phyloP scores from a whole-genome alignment of 2,797 vertebrate genomes.

The Characodon lateralis region DNA sequence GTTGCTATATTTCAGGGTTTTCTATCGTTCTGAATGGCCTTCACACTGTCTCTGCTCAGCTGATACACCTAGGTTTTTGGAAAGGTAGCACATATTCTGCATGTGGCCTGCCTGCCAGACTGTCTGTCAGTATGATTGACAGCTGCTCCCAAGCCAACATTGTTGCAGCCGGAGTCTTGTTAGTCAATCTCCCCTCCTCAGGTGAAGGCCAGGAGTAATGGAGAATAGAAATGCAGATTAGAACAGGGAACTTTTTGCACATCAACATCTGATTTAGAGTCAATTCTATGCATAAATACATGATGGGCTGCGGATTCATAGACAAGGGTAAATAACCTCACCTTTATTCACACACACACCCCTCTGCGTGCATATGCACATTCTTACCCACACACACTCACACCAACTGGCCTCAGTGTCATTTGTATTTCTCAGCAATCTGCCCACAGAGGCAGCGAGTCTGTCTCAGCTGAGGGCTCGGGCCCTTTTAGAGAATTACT shows the following conservation, averaged over 20 bases:
- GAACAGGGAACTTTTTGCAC: constrained; percentile 74
- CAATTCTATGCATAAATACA: constrained; percentile 86
- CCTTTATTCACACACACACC: constrained; percentile 58
- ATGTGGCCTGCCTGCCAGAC: constrained; percentile 48
- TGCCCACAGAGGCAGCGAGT: constrained; percentile 70
- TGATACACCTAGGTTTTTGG: not conserved
- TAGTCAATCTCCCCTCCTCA: constrained; percentile 61
- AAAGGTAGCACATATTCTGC: constrained; percentile 37
- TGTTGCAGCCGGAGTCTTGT: constrained; percentile 64
- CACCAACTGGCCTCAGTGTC: constrained; percentile 71
- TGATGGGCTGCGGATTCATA: constrained; percentile 79
- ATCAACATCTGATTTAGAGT: constrained; percentile 82
- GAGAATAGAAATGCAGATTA: constrained; percentile 82
- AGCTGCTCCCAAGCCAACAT: constrained; percentile 66
- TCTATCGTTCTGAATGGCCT: not conserved
- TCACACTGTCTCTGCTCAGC: not conserved
- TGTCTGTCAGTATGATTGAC: constrained; percentile 80
- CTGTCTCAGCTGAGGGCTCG: constrained; percentile 77
- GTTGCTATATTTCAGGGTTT: not conserved
- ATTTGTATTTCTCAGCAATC: constrained; percentile 80
- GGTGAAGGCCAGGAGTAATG: constrained; percentile 79
- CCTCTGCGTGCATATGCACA: constrained; percentile 35
- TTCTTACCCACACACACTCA: constrained; percentile 40
- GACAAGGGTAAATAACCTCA: constrained; percentile 79
- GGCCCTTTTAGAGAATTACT: constrained; percentile 83